A percentile compares a stretch with the other conserved stretches of the same genome.
phyloP scores from a whole-genome alignment of 2,888 invertebrate species.

The Falcaria lacertinaria region DNA sequence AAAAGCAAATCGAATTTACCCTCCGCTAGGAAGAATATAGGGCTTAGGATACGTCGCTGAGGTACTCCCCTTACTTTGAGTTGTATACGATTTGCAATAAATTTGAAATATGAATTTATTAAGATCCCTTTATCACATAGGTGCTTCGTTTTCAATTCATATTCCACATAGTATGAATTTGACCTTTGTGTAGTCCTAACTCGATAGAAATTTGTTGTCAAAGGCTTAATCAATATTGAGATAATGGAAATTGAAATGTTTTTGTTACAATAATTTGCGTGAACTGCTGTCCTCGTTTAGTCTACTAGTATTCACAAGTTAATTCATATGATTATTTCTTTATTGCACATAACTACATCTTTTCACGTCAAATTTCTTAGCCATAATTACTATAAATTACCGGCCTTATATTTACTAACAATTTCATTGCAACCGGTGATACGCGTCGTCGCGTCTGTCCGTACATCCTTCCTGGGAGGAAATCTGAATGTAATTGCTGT shows the following conservation, averaged over 20 bases:
- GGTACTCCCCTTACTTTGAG: background rate
- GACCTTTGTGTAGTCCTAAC: no score
- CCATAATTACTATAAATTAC: background rate
- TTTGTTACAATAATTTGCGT: no score
- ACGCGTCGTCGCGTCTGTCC: slow-evolving; percentile 22
- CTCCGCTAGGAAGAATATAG: slow-evolving; percentile 17
- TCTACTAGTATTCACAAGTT: no score
- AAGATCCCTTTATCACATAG: background rate
- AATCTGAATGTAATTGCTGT: slow-evolving; percentile 22
- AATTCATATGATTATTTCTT: no score
- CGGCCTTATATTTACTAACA: background rate
- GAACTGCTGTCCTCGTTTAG: no score
- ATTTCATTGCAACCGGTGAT: slow-evolving; percentile 17
- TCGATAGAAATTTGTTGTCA: no score
- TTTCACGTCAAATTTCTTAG: no score
- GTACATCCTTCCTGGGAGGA: slow-evolving; percentile 24
- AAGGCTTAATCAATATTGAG: no score
- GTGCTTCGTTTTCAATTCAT: no score
- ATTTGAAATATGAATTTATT: background rate
- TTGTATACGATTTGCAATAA: background rate
- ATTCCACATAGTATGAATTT: no score
- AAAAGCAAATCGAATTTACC: slow-evolving; percentile 31
- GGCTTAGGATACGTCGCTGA: background rate
- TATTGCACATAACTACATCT: no score
- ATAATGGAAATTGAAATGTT: no score